Percentiles rank a stretch among this genome's conserved stretches.
phyloP scores from a whole-genome alignment of 53 echinoderm and acorn worm species.

The Luidia sarsii region DNA sequence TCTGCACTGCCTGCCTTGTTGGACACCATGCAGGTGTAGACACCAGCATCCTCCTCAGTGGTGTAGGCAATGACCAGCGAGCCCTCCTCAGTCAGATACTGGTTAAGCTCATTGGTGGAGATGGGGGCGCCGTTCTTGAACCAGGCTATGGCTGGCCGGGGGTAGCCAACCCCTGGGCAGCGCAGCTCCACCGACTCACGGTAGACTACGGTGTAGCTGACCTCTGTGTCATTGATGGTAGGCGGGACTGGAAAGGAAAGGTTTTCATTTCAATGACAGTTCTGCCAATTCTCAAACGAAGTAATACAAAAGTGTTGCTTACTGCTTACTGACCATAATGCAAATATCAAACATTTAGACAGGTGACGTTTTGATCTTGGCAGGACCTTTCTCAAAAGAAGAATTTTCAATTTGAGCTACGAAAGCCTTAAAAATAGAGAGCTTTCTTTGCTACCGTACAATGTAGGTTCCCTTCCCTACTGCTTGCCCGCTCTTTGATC shows the following conservation, averaged over 20 bases:
- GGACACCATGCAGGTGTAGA: slow-evolving; percentile 73
- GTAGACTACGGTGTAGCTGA: slow-evolving; percentile 65
- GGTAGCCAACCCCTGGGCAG: slow-evolving; percentile 76
- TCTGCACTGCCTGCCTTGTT: slow-evolving; percentile 70
- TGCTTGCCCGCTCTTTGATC: too few species aligned
- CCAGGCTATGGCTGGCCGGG: slow-evolving; percentile 76
- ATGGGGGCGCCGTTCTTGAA: slow-evolving; percentile 69
- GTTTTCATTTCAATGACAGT: too few species aligned
- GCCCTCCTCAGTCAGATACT: slow-evolving; percentile 63
- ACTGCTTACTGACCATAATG: too few species aligned
- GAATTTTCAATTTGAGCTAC: too few species aligned
- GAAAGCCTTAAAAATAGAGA: too few species aligned
- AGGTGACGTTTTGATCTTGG: too few species aligned
- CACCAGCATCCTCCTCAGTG: slow-evolving; percentile 71
- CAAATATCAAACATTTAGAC: too few species aligned
- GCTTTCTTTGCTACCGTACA: too few species aligned
- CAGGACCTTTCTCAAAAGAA: too few species aligned
- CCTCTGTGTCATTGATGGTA: slow-evolving; percentile 50
- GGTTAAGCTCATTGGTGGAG: slow-evolving; percentile 64
- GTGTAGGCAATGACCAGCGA: slow-evolving; percentile 69
- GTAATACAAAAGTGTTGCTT: too few species aligned
- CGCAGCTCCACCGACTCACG: slow-evolving; percentile 59
- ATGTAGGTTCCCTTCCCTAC: too few species aligned
- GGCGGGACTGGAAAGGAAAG: slow-evolving; percentile 87
- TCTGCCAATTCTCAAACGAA: too few species aligned